These are phyloP conservation scores for Wiebesia pumilae DNA, from an alignment of 1,140 invertebrate genomes.

Conservation along the genomic window DNA sequence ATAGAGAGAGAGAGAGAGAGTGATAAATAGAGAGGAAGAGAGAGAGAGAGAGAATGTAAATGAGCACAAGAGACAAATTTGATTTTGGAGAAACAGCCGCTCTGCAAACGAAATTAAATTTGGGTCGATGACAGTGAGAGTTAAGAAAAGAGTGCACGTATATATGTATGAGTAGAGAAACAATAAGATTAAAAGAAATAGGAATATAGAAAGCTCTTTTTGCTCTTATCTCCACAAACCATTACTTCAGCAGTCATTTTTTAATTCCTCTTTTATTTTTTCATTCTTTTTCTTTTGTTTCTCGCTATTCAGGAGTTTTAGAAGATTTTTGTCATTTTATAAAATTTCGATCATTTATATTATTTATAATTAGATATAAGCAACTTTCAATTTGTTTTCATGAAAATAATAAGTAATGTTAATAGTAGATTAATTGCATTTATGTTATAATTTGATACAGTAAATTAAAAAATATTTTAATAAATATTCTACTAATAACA, in stretches of 20 bases:
- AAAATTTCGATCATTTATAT: neutral
- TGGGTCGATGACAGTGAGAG: conserved; percentile 29
- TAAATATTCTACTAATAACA: too few species aligned
- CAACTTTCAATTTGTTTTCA: neutral
- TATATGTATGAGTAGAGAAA: neutral
- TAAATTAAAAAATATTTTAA: too few species aligned
- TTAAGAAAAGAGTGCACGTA: neutral
- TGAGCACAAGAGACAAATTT: conserved; percentile 43
- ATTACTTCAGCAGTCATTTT: conserved; percentile 10
- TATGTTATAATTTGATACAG: too few species aligned
- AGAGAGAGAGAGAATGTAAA: neutral
- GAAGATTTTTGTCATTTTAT: conserved; percentile 18
- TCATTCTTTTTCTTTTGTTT: conserved; percentile 14
- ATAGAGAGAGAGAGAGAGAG: neutral
- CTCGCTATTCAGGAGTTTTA: neutral
- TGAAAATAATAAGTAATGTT: too few species aligned
- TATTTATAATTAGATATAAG: neutral
- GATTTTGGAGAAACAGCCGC: conserved; percentile 27
- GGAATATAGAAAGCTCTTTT: too few species aligned
- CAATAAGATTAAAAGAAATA: neutral
- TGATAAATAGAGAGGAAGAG: neutral
- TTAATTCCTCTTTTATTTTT: neutral
- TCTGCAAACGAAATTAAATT: conserved; percentile 35
- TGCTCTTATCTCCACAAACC: neutral
- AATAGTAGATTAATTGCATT: too few species aligned